These are phyloP conservation scores for Heliangelus exortis DNA, from an alignment of 2,797 vertebrate species.

Conservation along the genomic window DNA sequence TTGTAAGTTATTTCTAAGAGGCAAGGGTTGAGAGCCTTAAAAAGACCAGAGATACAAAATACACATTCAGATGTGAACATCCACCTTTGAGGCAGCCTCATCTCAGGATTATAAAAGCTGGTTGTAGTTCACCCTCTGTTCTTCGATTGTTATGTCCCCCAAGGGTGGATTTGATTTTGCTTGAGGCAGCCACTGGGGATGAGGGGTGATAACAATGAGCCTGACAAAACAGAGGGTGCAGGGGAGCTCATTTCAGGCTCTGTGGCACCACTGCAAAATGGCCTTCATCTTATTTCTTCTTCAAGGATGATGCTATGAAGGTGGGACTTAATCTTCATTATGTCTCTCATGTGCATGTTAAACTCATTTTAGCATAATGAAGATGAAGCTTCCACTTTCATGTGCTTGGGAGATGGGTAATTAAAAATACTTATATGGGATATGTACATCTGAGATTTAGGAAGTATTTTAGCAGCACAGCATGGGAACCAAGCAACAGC, in stretches of 20 bases:
- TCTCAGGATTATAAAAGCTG: not conserved
- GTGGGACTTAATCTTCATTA: not conserved
- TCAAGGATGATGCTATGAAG: not conserved
- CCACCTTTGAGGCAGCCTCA: not conserved
- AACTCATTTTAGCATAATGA: not conserved
- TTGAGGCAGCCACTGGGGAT: not conserved
- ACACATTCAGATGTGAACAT: not conserved
- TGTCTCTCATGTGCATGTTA: not conserved
- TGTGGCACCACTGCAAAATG: not conserved
- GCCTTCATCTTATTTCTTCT: not conserved
- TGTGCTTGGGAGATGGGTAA: not conserved
- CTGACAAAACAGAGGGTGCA: not conserved
- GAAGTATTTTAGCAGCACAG: not conserved
- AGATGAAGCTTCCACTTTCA: not conserved
- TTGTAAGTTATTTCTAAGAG: not conserved
- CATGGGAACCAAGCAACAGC: not conserved
- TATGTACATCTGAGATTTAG: not conserved
- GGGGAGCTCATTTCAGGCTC: not conserved
- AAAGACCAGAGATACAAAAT: not conserved
- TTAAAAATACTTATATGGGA: not conserved
- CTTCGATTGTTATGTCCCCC: not conserved
- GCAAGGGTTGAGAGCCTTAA: not conserved
- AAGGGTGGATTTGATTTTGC: not conserved
- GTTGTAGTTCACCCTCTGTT: accelerated
- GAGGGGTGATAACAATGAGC: not conserved